Percentiles rank a stretch among this genome's conserved stretches.
Conservation (phyloP, 2,888 invertebrate genomes). For the Brachycybe producta region DNA sequence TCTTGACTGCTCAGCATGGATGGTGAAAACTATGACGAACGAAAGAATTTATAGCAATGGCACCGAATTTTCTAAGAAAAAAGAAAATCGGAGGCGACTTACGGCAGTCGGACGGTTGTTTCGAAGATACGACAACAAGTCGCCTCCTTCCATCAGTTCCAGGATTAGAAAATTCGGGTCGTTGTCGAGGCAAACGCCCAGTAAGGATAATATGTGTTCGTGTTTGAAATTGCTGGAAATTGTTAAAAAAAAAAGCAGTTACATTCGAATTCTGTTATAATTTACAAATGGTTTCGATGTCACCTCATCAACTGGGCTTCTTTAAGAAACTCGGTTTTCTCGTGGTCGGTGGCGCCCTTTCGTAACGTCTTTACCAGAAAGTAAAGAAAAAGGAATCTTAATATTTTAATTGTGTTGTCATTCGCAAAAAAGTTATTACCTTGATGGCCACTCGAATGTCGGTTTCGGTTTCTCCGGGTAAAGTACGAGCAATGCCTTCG, state of each 20-base stretch:
- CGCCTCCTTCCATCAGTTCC: conserved; percentile 96
- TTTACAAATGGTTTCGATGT: not conserved
- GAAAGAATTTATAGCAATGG: too few species aligned
- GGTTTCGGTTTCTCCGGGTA: conserved; percentile 45
- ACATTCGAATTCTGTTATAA: not conserved
- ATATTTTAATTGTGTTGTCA: not conserved
- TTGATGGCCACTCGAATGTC: conserved; percentile 71
- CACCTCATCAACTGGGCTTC: conserved; percentile 86
- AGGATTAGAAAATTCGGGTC: conserved; percentile 88
- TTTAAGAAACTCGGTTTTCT: conserved; percentile 85
- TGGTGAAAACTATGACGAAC: conserved; percentile 21
- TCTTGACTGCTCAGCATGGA: conserved; percentile 57
- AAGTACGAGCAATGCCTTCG: conserved; percentile 68
- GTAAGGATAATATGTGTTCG: conserved; percentile 78
- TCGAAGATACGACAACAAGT: conserved; percentile 77
- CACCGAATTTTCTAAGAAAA: not conserved
- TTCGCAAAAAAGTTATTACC: conserved; percentile 40
- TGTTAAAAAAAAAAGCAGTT: not conserved
- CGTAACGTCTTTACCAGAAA: conserved; percentile 62
- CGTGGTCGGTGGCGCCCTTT: conserved; percentile 78
- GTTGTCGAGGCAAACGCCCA: conserved; percentile 88
- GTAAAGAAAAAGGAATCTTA: conserved; percentile 3
- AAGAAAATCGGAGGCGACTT: conserved; percentile 25
- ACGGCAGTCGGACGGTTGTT: conserved; percentile 63
- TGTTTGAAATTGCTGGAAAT: conserved; percentile 71